Base-by-base conservation (phyloP, 2,797 vertebrate species). In the Xenopus petersii region DNA sequence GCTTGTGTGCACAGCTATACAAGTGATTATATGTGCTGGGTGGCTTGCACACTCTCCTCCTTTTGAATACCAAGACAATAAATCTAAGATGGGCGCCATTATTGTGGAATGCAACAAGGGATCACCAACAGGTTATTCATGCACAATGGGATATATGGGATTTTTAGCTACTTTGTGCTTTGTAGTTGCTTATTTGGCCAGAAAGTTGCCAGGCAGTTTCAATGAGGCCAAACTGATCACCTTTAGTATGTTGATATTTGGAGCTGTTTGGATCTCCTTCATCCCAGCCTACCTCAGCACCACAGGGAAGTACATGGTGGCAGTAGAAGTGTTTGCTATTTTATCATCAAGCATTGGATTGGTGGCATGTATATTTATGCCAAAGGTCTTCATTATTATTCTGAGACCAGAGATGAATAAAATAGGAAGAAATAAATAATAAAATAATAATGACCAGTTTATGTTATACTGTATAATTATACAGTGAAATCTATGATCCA, bases 181-280 rank as follows among this genome's bases (percentile, higher is more conserved):
- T 10, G 7, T 70, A 13, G 62, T 36, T 16, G 71, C 75, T 5
- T 80, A 73, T 12, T 17, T 80, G 30, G 75, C 75, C 3, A 64
- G 67, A 16, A 74, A 77, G 10, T 67, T 74, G 21, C 79, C 79
- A 0, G 71, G 64, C 26, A 74, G 63, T 33, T 80, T 74, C 62
- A 80, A 80, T 42, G 79, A 78, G 55, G 79, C 79, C 64, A 80
- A 80, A 59, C 72, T 73, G 4, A 80, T 77, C 42, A 80, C 75
- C 2, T 77, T 74, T 64, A 80, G 79, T 58, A 80, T 80, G 75
- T 11, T 77, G 67, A 65, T 80, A 12, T 77, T 77, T 59, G 71
- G 70, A 60, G 61, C 55, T 47, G 77, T 81, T 36, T 80, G 77
- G 80, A 33, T 80, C 51, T 64, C 73, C 0, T 80, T 80, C n/a